Evolutionary conservation across 2,888 invertebrate genomes (phyloP).

Genomic region (Cryptus viduatorius): DNA sequence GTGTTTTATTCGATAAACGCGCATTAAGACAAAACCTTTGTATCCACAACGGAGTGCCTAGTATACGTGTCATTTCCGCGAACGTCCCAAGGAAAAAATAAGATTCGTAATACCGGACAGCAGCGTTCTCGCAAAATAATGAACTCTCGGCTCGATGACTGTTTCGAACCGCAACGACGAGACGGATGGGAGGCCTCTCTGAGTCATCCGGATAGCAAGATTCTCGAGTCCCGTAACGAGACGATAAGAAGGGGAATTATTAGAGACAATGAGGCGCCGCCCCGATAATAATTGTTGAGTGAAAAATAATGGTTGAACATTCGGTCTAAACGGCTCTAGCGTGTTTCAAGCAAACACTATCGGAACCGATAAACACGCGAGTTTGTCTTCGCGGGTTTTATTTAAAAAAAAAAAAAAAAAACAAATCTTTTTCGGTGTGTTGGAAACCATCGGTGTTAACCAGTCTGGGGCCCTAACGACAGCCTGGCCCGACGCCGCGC

Average conservation of each 20-base stretch:
- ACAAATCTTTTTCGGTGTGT: not conserved
- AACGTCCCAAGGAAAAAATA: constrained; percentile 10
- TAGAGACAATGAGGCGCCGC: constrained; percentile 75
- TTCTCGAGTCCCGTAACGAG: constrained; percentile 57
- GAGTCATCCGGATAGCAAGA: constrained; percentile 48
- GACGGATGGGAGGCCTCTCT: constrained; percentile 17
- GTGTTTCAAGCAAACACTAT: not conserved
- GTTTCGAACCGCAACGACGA: constrained; percentile 23
- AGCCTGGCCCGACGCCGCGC: constrained; percentile 19
- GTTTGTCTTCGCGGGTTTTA: not conserved
- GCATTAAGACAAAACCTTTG: not conserved
- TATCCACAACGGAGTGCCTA: not conserved
- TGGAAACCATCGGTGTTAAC: not conserved
- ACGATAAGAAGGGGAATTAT: constrained; percentile 72
- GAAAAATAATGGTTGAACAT: constrained; percentile 2
- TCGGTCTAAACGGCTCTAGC: not conserved
- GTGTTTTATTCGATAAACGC: constrained; percentile 7
- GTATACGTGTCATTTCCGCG: constrained; percentile 5
- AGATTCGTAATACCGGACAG: constrained; percentile 40
- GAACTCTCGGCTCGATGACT: constrained; percentile 60
- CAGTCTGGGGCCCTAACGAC: constrained; percentile 7
- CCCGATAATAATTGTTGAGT: constrained; percentile 69
- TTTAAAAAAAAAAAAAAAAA: no score
- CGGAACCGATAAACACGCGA: not conserved
- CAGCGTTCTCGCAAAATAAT: constrained; percentile 26